Conservation (phyloP, 2,113 vertebrate genomes). For the Anarhynchus alexandrinus region DNA sequence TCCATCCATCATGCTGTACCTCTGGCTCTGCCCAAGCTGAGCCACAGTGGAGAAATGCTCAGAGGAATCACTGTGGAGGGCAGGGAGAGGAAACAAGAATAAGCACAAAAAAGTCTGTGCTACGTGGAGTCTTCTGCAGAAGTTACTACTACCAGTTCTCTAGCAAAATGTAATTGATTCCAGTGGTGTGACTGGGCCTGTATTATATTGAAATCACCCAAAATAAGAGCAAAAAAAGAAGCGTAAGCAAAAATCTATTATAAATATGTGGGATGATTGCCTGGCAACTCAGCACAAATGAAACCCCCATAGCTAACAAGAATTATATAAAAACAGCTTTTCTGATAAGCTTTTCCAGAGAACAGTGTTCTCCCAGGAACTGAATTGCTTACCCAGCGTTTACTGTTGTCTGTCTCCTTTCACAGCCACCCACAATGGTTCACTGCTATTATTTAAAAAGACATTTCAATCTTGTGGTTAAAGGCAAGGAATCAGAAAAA, state of each 20-base stretch:
- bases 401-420: constrained; percentile 13
- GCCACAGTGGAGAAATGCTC: not conserved
- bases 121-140: not conserved
- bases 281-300: not conserved
- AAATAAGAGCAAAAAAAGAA: not conserved
- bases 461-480: not conserved
- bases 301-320: not conserved
- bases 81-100: not conserved
- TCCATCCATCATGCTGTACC: not conserved
- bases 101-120: not conserved
- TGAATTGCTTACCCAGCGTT: not conserved
- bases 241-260: not conserved
- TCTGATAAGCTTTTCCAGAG: not conserved
- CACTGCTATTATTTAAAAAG: constrained; percentile 18
- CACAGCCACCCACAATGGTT: not conserved
- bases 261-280: not conserved
- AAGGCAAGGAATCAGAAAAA: constrained; percentile 11
- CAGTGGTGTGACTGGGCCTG: not conserved
- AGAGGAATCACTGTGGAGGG: not conserved
- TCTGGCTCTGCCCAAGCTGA: not conserved
- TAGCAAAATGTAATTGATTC: not conserved
- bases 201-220: not conserved
- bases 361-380: not conserved
- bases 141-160: not conserved
- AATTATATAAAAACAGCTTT: not conserved